A percentile compares a stretch with the other conserved stretches of the same genome.
Conservation (phyloP, 1,140 invertebrate species). For the Ladona fulva region DNA sequence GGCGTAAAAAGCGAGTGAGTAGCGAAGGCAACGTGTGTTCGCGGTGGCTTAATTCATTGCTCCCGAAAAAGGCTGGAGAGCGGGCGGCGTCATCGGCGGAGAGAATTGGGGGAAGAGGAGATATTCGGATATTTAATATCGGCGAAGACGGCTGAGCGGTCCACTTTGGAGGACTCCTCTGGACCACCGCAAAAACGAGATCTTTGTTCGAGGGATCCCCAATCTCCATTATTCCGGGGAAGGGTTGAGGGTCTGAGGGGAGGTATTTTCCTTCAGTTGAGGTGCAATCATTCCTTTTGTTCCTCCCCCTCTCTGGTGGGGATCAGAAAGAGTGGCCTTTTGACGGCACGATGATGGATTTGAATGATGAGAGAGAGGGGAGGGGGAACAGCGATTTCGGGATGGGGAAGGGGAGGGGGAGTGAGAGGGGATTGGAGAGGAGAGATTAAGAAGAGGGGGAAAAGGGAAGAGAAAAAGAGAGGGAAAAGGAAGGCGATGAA, state of each 20-base stretch:
- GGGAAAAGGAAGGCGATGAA: not conserved
- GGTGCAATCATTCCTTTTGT: slow-evolving; percentile 9
- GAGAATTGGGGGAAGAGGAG: too few species aligned
- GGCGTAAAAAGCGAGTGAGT: too few species aligned
- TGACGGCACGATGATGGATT: not conserved
- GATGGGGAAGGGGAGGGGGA: not conserved
- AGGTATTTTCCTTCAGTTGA: not conserved
- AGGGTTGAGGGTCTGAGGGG: not conserved
- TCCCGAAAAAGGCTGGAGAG: too few species aligned
- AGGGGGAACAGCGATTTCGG: not conserved
- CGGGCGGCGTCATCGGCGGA: too few species aligned
- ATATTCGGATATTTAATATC: too few species aligned
- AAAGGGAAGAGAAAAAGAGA: not conserved
- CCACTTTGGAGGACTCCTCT: too few species aligned
- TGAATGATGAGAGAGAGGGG: not conserved
- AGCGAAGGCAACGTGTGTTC: too few species aligned
- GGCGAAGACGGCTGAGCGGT: too few species aligned
- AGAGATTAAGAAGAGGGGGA: not conserved
- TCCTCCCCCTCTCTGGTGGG: not conserved
- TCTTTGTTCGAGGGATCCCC: not conserved
- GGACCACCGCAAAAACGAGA: not conserved
- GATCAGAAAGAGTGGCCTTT: not conserved
- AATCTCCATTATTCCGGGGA: not conserved
- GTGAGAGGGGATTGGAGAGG: not conserved
- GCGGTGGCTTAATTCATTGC: too few species aligned